Base-by-base conservation (phyloP, 30 jellyfish, hydroid and myxozoan genomes). In the Hydractinia symbiolongicarpus region DNA sequence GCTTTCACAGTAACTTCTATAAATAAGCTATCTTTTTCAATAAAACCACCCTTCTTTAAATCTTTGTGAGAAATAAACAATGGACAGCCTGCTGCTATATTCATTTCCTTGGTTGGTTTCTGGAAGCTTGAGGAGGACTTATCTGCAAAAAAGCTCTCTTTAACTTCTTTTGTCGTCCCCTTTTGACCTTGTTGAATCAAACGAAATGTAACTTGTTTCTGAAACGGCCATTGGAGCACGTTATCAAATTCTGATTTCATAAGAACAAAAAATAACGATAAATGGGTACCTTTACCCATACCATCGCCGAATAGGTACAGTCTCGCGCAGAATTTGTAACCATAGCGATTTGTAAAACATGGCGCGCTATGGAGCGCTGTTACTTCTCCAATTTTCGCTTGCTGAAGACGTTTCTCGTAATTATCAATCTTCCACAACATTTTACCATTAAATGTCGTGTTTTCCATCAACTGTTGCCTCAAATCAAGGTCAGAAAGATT, bases 281-380 rank as follows among this genome's bases (percentile, higher is more conserved):
- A 50, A 51, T 84, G 90, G 4, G 89, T 56, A 19, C 90, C 90
- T 57, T 78, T 77, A 5, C 97, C 95, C 67, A 71, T 88, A 67
- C 97, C 97, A 54, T 90, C 97, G 17, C 97, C 97, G 61, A 84
- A 81, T 55, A 90, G 68, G 83, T 90, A 90, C 15, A 90, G 78
- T 15, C 97, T 75, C 50, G 90, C 88, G 62, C 97, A 90, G 86
- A 86, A 67, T 74, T 85, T 90, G 85, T 85, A 85, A 4, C 97
- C 97, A 79, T 79, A 82, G 10, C 95, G 97, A 75, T 87, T 72
- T 95, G 44, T 30, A 30, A 30, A 30, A 30, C 44, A 30, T 30
- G 44, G 44, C 44, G 44, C 44, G 44, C 44, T 90, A 72, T 81
- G 89, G 71, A 90, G 40, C 17, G 97, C 91, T 4, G 93, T 83